Evolutionary conservation across 2,888 invertebrate species (phyloP), one percentile per base, ranked within the genome.

Genomic region (Dromius quadrimaculatus): DNA sequence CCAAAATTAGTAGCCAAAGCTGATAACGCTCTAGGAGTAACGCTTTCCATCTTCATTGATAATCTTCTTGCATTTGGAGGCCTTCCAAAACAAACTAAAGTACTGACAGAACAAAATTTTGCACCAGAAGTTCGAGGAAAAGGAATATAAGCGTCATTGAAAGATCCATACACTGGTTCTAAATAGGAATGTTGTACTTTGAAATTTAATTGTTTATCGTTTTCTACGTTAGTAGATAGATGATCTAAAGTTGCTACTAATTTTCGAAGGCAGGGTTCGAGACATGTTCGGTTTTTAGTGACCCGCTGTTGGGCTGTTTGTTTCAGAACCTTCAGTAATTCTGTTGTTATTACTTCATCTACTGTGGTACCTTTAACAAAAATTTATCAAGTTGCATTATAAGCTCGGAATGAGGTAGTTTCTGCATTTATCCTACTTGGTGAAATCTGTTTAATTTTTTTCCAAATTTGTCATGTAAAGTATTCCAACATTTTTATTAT

Each of bases 81-180:
- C 61, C 73, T 72, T 59, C 92, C 91, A 83, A 97, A 97, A 74
- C 93, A 93, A 0, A 95, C 95, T 70, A 98, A 83, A 66, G 90
- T 88, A 77, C 94, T 94, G 17, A 92, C 92, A 20, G 92, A 92
- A 82, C 94, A 95, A 85, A 97, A 98, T 77, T 92, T 91, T 0
- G 95, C 97, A 0, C 97, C 97, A 6, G 95, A 95, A 0, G 97
- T 97, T 64, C 95, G 86, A 0, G 97, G 97, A 82, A 96, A 98
- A 0, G 97, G 97, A 75, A 98, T 93, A 79, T 93, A 93, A 4
- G 93, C 90, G 78, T 94, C 94, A 72, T 84, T 84, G 73, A 81
- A 84, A 34, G 83, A 81, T n/a, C 82, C 81, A 72, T 83, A 82
- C 2, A 81, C 76, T 1, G 77, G 73, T 71, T 78, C 77, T 13